phyloP scores from a whole-genome alignment of 2,797 vertebrate species.

The Microhierax caerulescens region DNA sequence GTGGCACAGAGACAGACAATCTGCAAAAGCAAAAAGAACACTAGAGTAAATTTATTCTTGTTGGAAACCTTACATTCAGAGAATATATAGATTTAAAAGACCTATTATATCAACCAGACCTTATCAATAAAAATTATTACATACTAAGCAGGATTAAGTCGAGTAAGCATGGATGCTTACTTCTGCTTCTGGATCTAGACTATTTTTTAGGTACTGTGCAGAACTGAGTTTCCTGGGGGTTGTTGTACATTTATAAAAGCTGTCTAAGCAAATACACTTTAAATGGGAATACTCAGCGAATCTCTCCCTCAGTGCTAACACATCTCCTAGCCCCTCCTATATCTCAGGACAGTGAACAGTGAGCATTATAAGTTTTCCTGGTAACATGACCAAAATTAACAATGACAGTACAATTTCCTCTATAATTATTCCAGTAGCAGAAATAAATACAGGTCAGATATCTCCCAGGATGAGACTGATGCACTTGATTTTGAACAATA shows the following conservation, averaged over 20 bases:
- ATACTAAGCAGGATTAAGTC: neutral
- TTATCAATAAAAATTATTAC: neutral
- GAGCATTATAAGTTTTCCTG: neutral
- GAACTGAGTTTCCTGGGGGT: neutral
- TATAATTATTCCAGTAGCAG: neutral
- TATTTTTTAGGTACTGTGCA: neutral
- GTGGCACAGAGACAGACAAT: neutral
- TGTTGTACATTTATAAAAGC: neutral
- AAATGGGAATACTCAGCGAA: neutral
- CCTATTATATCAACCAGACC: neutral
- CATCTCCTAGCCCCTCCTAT: neutral
- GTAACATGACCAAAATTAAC: neutral
- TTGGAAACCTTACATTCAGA: neutral
- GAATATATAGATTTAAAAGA: neutral
- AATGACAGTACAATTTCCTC: neutral
- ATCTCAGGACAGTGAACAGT: neutral
- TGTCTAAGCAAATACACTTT: neutral
- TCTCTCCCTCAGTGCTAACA: neutral
- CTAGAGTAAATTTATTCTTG: neutral
- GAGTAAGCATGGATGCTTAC: rapidly evolving
- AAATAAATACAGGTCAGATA: constrained; percentile 7
- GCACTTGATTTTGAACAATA: neutral
- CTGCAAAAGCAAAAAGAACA: neutral
- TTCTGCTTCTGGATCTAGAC: neutral
- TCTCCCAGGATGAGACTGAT: neutral